Evolutionary conservation across 2,113 vertebrate genomes (phyloP).

Genomic region (Morone saxatilis): DNA sequence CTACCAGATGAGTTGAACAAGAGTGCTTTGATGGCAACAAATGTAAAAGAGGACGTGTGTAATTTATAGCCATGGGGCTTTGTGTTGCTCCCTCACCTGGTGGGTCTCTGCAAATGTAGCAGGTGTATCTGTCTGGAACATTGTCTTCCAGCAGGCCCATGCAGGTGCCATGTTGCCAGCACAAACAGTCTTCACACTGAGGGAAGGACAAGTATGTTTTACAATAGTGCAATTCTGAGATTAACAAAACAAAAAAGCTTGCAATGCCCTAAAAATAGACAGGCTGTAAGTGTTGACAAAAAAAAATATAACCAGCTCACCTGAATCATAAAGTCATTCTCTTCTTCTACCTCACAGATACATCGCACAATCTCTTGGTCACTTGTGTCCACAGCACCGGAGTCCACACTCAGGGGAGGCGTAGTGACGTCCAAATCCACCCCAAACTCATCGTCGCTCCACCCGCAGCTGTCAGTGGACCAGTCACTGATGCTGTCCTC

Average conservation of each 20-base stretch:
- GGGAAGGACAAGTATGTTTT: not conserved
- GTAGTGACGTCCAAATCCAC: conserved; percentile 90
- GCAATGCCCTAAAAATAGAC: not conserved
- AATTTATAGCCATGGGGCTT: not conserved
- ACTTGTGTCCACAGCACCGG: conserved; percentile 80
- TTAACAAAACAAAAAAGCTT: not conserved
- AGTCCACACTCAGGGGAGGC: conserved; percentile 89
- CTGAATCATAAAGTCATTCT: conserved; percentile 99
- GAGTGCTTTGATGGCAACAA: not conserved
- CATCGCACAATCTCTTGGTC: conserved; percentile 94
- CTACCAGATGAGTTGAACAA: not conserved
- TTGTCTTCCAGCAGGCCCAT: conserved; percentile 98
- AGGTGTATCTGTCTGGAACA: conserved; percentile 94
- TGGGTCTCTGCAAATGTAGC: conserved; percentile 96
- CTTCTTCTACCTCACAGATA: conserved; percentile 95
- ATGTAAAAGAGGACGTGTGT: not conserved
- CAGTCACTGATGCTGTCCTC: conserved; percentile 94
- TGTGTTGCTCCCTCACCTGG: conserved; percentile 86
- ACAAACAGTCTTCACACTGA: conserved; percentile 97
- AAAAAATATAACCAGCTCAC: conserved; percentile 71
- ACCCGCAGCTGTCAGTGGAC: conserved; percentile 93
- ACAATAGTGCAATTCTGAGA: not conserved
- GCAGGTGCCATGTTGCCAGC: conserved; percentile 98
- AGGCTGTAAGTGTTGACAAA: accelerated
- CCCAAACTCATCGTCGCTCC: conserved; percentile 94